phyloP scores from a whole-genome alignment of 1,140 invertebrate species.

The Araneus ventricosus region DNA sequence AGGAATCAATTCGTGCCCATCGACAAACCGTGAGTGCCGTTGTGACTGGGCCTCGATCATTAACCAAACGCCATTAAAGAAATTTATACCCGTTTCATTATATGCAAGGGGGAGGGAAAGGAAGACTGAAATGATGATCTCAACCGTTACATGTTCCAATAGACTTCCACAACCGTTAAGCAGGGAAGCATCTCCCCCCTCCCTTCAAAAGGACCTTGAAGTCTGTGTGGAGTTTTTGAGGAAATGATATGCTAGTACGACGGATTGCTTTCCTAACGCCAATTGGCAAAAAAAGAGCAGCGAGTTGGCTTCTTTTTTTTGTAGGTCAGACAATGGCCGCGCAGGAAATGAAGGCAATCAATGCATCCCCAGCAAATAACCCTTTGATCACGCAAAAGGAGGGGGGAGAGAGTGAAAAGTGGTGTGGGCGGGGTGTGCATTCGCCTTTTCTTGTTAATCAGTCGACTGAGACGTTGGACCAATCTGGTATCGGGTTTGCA shows the following conservation, averaged over 20 bases:
- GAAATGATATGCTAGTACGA: constrained; percentile 64
- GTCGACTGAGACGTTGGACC: constrained; percentile 67
- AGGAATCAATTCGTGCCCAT: background rate
- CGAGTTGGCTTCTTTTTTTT: constrained; percentile 28
- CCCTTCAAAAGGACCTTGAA: constrained; percentile 44
- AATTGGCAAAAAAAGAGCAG: constrained; percentile 46
- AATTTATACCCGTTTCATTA: constrained; percentile 47
- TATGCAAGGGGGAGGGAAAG: background rate
- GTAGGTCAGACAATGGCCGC: constrained; percentile 67
- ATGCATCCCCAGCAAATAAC: constrained; percentile 71
- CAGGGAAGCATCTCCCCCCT: background rate
- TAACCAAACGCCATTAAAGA: constrained; percentile 47
- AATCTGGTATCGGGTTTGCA: constrained; percentile 52
- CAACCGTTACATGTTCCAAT: constrained; percentile 57
- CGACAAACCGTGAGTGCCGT: background rate
- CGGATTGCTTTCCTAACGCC: constrained; percentile 67
- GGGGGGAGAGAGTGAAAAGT: constrained; percentile 39
- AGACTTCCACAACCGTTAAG: background rate
- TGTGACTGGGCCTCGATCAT: constrained; percentile 19
- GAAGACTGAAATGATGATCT: constrained; percentile 14
- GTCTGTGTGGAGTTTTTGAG: constrained; percentile 51
- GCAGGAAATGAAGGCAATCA: constrained; percentile 74
- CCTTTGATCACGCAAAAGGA: constrained; percentile 70
- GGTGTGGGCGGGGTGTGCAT: constrained; percentile 54
- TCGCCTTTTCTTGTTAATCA: constrained; percentile 74